These are phyloP conservation scores for Metopolophium dirhodum DNA, from an alignment of 1,140 invertebrate genomes.

Conservation along the genomic window DNA sequence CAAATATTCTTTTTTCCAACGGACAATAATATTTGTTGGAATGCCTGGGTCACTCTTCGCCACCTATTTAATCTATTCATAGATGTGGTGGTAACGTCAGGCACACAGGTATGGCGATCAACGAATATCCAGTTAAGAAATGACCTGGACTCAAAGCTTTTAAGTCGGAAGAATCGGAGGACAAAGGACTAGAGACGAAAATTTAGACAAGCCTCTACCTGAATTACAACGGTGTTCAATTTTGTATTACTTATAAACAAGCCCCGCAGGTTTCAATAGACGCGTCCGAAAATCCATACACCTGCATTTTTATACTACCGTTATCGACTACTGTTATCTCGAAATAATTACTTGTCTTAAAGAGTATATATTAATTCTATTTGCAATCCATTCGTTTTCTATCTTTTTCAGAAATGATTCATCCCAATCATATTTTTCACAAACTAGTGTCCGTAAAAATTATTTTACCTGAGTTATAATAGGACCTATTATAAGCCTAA, in stretches of 20 bases:
- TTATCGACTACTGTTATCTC: neutral
- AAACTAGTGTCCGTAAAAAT: too few species aligned
- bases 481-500: too few species aligned
- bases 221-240: constrained; percentile 60
- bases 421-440: constrained; percentile 4
- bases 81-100: too few species aligned
- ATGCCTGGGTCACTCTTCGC: too few species aligned
- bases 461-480: too few species aligned
- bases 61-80: too few species aligned
- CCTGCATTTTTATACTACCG: constrained; percentile 37
- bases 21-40: too few species aligned
- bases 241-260: too few species aligned
- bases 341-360: neutral
- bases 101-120: too few species aligned
- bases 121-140: too few species aligned
- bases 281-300: constrained; percentile 61
- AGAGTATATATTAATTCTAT: neutral
- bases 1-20: too few species aligned
- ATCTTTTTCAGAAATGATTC: neutral
- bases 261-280: constrained; percentile 59
- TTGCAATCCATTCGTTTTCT: neutral
- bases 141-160: neutral
- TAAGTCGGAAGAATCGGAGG: neutral
- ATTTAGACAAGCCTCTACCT: constrained; percentile 62
- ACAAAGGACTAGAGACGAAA: constrained; percentile 59